A percentile compares a stretch with the other conserved stretches of the same genome.
These are phyloP conservation scores for Laticauda laticaudata DNA, from an alignment of 2,113 vertebrate species.

Conservation along the genomic window DNA sequence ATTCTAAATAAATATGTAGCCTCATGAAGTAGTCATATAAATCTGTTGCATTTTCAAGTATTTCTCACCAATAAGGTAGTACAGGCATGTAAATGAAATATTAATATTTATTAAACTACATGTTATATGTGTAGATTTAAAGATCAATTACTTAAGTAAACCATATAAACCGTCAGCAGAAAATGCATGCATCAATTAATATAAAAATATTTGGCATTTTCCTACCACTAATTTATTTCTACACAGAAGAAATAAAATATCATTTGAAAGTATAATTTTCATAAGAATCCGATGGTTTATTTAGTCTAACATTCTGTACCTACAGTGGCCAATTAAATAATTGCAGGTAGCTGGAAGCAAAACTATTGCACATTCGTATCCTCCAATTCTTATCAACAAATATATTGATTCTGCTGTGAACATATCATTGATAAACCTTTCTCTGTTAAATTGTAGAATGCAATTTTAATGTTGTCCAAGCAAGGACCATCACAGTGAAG, in stretches of 20 bases:
- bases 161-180: not conserved
- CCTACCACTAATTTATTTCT: not conserved
- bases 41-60: constrained; percentile 46
- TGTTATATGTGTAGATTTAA: not conserved
- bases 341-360: not conserved
- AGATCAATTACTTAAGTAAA: constrained; percentile 19
- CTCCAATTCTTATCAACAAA: not conserved
- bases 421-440: not conserved
- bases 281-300: not conserved
- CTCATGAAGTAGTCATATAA: constrained; percentile 33
- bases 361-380: not conserved
- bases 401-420: not conserved
- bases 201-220: not conserved
- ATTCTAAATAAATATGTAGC: constrained; percentile 13
- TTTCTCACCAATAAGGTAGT: constrained; percentile 33
- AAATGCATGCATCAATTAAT: not conserved
- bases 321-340: not conserved
- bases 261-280: not conserved
- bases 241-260: not conserved
- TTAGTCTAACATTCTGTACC: not conserved
- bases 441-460: not conserved
- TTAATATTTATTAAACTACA: not conserved
- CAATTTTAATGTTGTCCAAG: not conserved
- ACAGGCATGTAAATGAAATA: constrained; percentile 23
- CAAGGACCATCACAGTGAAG: not conserved